These are phyloP conservation scores for Drosophila nikananu DNA, from an alignment of 1,140 invertebrate species.

Conservation along the genomic window DNA sequence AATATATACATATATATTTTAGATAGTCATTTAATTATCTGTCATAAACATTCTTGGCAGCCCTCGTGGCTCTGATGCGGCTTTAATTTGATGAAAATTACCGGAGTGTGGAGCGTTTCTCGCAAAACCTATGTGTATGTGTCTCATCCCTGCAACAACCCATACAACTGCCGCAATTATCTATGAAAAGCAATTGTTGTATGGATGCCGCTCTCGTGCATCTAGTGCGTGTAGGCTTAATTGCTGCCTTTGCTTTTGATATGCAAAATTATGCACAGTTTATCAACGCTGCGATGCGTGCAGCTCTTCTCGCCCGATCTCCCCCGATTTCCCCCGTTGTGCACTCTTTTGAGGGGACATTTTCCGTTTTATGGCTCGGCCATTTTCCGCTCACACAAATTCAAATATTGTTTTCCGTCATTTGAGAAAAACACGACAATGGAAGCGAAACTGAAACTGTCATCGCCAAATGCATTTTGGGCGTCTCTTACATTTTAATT, in stretches of 20 bases:
- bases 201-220: constrained; percentile 40
- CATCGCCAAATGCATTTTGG: constrained; percentile 50
- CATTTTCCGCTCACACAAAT: constrained; percentile 49
- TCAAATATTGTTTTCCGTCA: constrained; percentile 54
- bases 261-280: constrained; percentile 80
- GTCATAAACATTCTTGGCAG: not conserved
- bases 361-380: constrained; percentile 33
- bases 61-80: constrained; percentile 29
- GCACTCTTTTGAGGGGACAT: constrained; percentile 9
- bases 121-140: constrained; percentile 42
- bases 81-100: constrained; percentile 80
- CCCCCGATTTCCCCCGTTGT: not conserved
- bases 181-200: constrained; percentile 71
- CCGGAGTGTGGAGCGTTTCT: constrained; percentile 68
- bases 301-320: constrained; percentile 27
- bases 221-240: constrained; percentile 68
- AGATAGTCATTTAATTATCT: not conserved
- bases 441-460: constrained; percentile 34
- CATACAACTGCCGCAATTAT: constrained; percentile 59
- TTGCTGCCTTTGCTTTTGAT: constrained; percentile 77
- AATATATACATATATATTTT: not conserved
- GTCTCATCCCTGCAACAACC: constrained; percentile 5
- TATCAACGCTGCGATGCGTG: constrained; percentile 69
- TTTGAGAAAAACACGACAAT: constrained; percentile 51
- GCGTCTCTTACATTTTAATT: constrained; percentile 52